A percentile compares a stretch with the other conserved stretches of the same genome.
Evolutionary conservation across 2,888 invertebrate species (phyloP).

Genomic region (Tetranychus piercei): DNA sequence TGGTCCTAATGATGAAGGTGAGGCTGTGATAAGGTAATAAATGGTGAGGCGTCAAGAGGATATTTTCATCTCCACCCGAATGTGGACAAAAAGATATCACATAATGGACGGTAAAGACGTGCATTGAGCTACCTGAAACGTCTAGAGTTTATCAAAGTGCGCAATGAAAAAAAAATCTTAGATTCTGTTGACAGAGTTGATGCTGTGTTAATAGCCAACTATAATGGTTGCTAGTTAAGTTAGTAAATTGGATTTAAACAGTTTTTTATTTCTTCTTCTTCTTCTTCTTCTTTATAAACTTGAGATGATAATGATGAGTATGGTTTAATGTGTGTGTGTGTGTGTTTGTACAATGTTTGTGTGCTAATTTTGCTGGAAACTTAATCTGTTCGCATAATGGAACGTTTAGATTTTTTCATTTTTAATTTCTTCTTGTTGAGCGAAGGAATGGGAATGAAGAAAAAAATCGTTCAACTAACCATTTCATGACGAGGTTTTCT

Average conservation of each 20-base stretch:
- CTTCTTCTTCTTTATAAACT: background rate
- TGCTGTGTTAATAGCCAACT: too few species aligned
- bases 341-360: too few species aligned
- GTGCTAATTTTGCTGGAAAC: background rate
- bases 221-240: background rate
- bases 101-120: too few species aligned
- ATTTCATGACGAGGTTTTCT: slow-evolving; percentile 24
- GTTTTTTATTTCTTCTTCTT: background rate
- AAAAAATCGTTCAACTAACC: slow-evolving; percentile 17
- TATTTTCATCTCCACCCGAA: too few species aligned
- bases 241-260: background rate
- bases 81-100: too few species aligned
- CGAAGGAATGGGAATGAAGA: background rate
- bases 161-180: too few species aligned
- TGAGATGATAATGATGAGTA: background rate
- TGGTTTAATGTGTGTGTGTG: background rate
- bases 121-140: too few species aligned
- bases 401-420: background rate
- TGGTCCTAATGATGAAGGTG: too few species aligned
- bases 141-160: too few species aligned
- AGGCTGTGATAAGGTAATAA: too few species aligned
- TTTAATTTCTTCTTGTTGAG: background rate
- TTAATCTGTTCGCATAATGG: background rate
- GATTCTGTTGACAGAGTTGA: too few species aligned
- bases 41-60: too few species aligned